These are phyloP conservation scores for Chionodraco myersi DNA, from an alignment of 2,113 vertebrate genomes.

Conservation along the genomic window DNA sequence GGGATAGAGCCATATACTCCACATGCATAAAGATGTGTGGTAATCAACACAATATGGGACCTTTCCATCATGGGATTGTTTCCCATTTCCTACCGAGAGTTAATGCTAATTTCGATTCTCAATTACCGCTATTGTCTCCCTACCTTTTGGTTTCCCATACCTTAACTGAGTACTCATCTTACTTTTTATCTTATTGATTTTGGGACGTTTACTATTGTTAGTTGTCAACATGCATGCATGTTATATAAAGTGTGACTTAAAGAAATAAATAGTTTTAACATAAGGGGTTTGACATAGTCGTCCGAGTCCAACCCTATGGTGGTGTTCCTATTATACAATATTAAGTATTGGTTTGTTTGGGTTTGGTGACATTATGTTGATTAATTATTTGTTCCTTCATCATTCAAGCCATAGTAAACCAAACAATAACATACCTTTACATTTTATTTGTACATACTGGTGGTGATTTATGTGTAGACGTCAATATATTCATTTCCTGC, in stretches of 20 bases:
- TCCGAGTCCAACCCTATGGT: not conserved
- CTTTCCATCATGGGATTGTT: not conserved
- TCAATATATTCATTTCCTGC: not conserved
- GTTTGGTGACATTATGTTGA: not conserved
- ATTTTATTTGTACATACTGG: not conserved
- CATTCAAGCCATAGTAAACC: not conserved
- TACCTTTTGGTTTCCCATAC: too few relatives aligned
- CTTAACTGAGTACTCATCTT: too few relatives aligned
- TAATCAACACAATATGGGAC: too few relatives aligned
- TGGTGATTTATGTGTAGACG: not conserved
- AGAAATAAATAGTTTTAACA: not conserved
- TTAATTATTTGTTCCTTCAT: not conserved
- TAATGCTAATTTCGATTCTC: not conserved
- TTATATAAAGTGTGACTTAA: not conserved
- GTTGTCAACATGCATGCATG: not conserved
- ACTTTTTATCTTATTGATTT: too few relatives aligned
- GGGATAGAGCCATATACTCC: not conserved
- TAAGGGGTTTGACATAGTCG: too few relatives aligned
- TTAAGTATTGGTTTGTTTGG: too few relatives aligned
- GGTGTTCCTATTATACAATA: not conserved
- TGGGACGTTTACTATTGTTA: too few relatives aligned
- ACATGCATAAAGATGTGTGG: too few relatives aligned
- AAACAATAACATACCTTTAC: not conserved
- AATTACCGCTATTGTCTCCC: too few relatives aligned
- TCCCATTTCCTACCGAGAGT: not conserved